Evolutionary conservation across 2,888 invertebrate species (phyloP).

Genomic region (Priocnemis perturbator): DNA sequence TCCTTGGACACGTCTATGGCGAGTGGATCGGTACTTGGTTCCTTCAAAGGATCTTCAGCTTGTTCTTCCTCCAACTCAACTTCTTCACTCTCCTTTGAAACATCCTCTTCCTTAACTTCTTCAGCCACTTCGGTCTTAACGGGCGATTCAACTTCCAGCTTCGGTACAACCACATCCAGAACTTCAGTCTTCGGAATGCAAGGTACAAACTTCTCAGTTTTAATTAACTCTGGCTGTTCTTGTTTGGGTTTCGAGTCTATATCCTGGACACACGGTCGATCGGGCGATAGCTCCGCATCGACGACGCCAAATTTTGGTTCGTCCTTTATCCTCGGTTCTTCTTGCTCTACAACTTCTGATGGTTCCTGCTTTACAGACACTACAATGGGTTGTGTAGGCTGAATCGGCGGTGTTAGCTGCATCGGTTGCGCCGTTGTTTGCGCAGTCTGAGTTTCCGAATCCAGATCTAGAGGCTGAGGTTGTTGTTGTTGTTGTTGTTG

Average conservation of each 20-base stretch:
- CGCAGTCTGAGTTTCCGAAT: conserved; percentile 35
- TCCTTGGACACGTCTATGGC: conserved; percentile 72
- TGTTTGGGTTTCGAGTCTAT: conserved; percentile 45
- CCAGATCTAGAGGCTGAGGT: conserved; percentile 34
- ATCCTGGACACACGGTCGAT: conserved; percentile 14
- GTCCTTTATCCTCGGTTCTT: conserved; percentile 36
- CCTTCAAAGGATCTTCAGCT: conserved; percentile 60
- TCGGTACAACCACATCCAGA: conserved; percentile 34
- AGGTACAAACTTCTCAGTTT: conserved; percentile 28
- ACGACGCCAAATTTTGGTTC: conserved; percentile 15
- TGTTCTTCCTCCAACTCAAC: conserved; percentile 62
- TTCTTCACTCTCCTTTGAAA: conserved; percentile 54
- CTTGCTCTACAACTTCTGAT: conserved; percentile 62
- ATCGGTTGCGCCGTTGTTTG: conserved; percentile 55
- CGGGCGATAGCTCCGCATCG: conserved; percentile 38
- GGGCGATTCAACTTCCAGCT: conserved; percentile 55
- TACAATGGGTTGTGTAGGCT: conserved; percentile 45
- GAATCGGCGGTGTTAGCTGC: conserved; percentile 56
- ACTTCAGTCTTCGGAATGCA: conserved; percentile 44
- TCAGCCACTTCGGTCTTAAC: conserved; percentile 51
- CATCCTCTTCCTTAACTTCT: conserved; percentile 59
- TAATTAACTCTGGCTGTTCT: conserved; percentile 45
- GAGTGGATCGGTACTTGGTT: conserved; percentile 64
- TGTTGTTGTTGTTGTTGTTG: neutral
- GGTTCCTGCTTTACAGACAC: conserved; percentile 45